These are phyloP conservation scores for Trogon melanurus DNA, from an alignment of 2,113 vertebrate species.

Conservation along the genomic window DNA sequence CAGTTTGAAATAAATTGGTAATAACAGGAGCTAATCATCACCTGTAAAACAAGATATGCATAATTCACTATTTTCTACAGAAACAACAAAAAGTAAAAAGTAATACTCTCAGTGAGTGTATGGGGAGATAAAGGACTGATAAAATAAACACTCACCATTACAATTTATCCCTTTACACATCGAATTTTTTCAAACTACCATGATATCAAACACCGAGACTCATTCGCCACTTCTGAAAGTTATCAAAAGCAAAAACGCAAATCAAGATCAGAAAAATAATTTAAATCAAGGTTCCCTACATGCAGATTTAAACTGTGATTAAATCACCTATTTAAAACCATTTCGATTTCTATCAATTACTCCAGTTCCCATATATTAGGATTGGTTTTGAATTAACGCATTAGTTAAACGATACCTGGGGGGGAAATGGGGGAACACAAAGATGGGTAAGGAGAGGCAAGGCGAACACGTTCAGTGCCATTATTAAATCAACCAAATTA, in stretches of 20 bases:
- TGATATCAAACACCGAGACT: not conserved
- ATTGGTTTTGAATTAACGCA: not conserved
- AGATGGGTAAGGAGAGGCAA: not conserved
- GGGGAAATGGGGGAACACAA: not conserved
- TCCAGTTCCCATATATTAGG: not conserved
- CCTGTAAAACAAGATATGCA: not conserved
- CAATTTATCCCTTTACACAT: not conserved
- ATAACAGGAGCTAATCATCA: not conserved
- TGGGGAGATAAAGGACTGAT: not conserved
- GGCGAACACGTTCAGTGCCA: not conserved
- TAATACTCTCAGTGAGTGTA: not conserved
- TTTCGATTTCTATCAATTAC: not conserved
- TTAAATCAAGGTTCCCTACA: not conserved
- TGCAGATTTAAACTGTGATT: not conserved
- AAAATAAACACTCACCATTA: not conserved
- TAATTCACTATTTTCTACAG: not conserved
- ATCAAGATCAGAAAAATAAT: not conserved
- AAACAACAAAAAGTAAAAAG: not conserved
- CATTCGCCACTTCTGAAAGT: not conserved
- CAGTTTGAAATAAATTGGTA: not conserved
- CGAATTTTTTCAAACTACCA: not conserved
- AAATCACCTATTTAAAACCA: not conserved
- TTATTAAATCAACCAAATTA: not conserved
- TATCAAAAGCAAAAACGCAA: not conserved
- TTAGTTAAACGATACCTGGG: not conserved